These are phyloP conservation scores for Drosophila littoralis DNA, from an alignment of 1,140 invertebrate species.

Conservation along the genomic window DNA sequence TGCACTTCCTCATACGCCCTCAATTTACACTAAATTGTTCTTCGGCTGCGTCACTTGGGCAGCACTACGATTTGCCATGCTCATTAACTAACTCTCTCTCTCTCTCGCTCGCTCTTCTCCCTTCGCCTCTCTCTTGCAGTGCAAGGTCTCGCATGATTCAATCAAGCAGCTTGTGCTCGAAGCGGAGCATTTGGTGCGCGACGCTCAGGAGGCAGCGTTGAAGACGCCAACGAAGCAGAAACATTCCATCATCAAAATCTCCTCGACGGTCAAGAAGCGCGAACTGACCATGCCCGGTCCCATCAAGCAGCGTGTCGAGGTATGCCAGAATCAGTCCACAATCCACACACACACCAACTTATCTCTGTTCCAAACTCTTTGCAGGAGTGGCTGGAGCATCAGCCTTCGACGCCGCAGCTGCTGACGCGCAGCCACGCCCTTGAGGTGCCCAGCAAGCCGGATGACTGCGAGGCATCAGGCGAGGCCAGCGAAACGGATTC, in stretches of 20 bases:
- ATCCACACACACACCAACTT: background rate
- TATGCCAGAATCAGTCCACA: constrained; percentile 31
- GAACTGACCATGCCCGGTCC: constrained; percentile 76
- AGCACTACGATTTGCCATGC: constrained; percentile 61
- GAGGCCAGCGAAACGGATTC: constrained; percentile 92
- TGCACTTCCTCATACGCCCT: constrained; percentile 25
- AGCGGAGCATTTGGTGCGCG: constrained; percentile 84
- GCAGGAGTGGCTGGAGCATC: constrained; percentile 83
- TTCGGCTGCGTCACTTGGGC: constrained; percentile 34
- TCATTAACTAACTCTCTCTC: constrained; percentile 56
- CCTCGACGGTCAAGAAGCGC: constrained; percentile 82
- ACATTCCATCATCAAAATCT: constrained; percentile 81
- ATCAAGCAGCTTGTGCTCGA: constrained; percentile 84
- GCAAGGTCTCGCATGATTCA: constrained; percentile 84
- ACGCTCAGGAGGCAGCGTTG: constrained; percentile 74
- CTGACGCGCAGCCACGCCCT: constrained; percentile 51
- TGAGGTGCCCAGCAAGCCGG: constrained; percentile 51
- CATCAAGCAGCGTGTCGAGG: constrained; percentile 81
- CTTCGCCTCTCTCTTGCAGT: constrained; percentile 54
- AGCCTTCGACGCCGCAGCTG: constrained; percentile 64
- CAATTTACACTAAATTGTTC: constrained; percentile 16
- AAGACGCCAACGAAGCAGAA: constrained; percentile 84
- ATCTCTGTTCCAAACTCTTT: constrained; percentile 1
- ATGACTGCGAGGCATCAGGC: constrained; percentile 93
- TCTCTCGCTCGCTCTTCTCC: constrained; percentile 17